Percentiles rank a stretch among this genome's conserved stretches.
Conservation (phyloP, 2,888 invertebrate species). For the Drosophila conformis region DNA sequence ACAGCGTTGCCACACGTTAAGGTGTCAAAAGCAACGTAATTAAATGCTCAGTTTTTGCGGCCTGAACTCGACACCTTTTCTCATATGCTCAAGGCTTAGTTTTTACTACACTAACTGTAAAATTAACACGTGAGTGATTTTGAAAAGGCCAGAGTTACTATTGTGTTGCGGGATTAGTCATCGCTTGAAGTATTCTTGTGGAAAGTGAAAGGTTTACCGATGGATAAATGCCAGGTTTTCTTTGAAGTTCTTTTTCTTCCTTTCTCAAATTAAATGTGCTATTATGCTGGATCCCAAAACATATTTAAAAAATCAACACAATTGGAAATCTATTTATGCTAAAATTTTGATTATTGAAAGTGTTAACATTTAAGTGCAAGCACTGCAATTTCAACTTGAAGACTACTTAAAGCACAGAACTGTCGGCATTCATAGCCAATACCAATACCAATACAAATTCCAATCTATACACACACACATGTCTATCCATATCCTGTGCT, state of each 20-base stretch:
- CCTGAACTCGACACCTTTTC: constrained; percentile 12
- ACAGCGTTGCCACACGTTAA: constrained; percentile 67
- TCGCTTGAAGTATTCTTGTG: neutral
- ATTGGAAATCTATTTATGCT: neutral
- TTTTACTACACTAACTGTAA: neutral
- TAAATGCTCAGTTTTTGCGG: constrained; percentile 51
- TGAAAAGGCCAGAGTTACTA: neutral
- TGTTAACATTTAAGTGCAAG: neutral
- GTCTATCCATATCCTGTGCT: constrained; percentile 1
- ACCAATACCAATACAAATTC: constrained; percentile 21
- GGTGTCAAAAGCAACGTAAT: constrained; percentile 72
- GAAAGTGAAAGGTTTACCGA: neutral
- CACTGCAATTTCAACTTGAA: constrained; percentile 3
- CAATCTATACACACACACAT: constrained; percentile 1
- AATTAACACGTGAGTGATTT: neutral
- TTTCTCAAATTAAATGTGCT: neutral
- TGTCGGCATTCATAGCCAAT: neutral
- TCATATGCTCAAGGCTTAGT: constrained; percentile 8
- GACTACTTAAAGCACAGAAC: neutral
- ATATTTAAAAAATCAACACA: neutral
- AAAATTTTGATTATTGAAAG: neutral
- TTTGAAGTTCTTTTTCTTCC: neutral
- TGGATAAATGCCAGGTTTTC: neutral
- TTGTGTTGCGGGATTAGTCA: neutral
- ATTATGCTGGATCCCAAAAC: neutral